Conservation (phyloP, 1,140 invertebrate genomes). For the Acyrthosiphon pisum region DNA sequence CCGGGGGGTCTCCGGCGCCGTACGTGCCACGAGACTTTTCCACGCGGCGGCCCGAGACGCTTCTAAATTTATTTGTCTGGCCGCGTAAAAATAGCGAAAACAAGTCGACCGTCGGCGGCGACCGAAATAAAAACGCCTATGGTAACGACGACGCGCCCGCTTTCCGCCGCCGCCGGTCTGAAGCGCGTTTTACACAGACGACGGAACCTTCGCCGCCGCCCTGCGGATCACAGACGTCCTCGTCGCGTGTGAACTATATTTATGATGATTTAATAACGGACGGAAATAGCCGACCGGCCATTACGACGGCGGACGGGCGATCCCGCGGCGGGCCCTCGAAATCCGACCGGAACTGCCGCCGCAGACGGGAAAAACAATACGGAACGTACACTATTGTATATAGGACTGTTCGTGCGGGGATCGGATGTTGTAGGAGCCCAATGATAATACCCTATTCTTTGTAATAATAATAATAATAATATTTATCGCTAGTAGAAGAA, state of each 20-base stretch:
- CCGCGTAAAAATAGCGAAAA: constrained; percentile 13
- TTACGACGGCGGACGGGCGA: neutral
- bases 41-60: neutral
- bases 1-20: neutral
- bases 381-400: too few relatives aligned
- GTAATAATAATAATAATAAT: too few relatives aligned
- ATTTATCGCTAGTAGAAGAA: too few relatives aligned
- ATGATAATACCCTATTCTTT: too few relatives aligned
- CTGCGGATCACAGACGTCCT: neutral
- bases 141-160: constrained; percentile 11
- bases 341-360: neutral
- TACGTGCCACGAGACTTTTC: neutral
- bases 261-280: constrained; percentile 6
- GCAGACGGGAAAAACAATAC: too few relatives aligned
- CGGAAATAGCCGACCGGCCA: neutral
- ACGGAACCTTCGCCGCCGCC: constrained; percentile 3
- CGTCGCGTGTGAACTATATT: neutral
- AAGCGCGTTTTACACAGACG: neutral
- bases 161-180: neutral
- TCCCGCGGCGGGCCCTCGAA: neutral
- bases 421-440: too few relatives aligned
- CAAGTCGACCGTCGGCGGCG: neutral
- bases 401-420: too few relatives aligned
- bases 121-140: constrained; percentile 16
- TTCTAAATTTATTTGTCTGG: constrained; percentile 25